Conservation (phyloP, 2,113 vertebrate species). For the Gymnarchus niloticus region DNA sequence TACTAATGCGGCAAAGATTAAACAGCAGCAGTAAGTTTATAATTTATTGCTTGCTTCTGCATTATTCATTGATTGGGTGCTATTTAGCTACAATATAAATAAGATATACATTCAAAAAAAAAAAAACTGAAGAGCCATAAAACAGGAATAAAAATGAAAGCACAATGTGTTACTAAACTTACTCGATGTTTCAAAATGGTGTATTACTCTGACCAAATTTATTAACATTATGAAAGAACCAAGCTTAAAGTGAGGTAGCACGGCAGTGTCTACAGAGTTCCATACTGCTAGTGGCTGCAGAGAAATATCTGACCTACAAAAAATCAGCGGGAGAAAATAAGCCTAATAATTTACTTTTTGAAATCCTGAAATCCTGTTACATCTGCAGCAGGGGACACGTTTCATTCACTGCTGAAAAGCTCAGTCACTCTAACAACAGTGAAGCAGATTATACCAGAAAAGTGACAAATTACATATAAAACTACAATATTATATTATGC, state of each 20-base stretch:
- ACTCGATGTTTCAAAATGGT: not conserved
- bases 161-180: not conserved
- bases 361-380: not conserved
- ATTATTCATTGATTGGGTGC: not conserved
- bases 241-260: no score
- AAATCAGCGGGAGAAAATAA: not conserved
- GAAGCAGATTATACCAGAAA: not conserved
- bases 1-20: not conserved
- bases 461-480: not conserved
- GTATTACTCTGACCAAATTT: not conserved
- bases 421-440: not conserved
- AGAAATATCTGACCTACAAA: not conserved
- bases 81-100: not conserved
- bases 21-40: not conserved
- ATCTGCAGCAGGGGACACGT: not conserved
- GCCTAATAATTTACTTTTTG: not conserved
- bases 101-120: not conserved
- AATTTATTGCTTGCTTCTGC: not conserved
- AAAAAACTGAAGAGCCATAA: not conserved
- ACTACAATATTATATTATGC: not conserved
- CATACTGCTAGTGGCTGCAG: not conserved
- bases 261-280: not conserved
- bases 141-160: not conserved
- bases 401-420: not conserved
- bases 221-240: not conserved